A percentile compares a stretch with the other conserved stretches of the same genome.
These are phyloP conservation scores for Chrysina gloriosa DNA, from an alignment of 2,888 invertebrate genomes.

Conservation along the genomic window DNA sequence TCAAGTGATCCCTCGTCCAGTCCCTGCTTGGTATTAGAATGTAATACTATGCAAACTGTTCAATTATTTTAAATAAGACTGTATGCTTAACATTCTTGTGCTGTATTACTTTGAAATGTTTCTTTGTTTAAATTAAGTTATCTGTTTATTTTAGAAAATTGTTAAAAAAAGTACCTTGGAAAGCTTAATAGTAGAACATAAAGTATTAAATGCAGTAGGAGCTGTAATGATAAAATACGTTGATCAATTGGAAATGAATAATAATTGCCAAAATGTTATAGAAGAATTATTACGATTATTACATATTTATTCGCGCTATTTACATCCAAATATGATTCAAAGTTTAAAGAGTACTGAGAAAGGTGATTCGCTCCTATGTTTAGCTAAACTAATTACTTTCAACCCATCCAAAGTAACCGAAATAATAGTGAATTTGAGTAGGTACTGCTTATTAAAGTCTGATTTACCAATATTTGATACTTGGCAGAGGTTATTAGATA, in stretches of 20 bases:
- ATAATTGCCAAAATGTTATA: conserved; percentile 56
- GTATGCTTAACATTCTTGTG: background rate
- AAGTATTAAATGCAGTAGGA: conserved; percentile 56
- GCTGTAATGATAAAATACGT: conserved; percentile 60
- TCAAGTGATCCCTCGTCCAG: too few relatives aligned
- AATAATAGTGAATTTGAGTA: conserved; percentile 60
- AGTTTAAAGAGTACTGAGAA: conserved; percentile 57
- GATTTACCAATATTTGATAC: conserved; percentile 60
- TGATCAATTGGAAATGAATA: conserved; percentile 55
- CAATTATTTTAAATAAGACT: too few relatives aligned
- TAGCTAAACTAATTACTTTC: conserved; percentile 57
- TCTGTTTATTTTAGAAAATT: conserved; percentile 51
- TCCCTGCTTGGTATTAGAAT: too few relatives aligned
- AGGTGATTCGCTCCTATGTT: conserved; percentile 57
- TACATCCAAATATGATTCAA: conserved; percentile 55
- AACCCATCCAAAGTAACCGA: conserved; percentile 59
- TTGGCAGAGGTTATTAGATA: conserved; percentile 31
- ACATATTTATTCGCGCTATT: conserved; percentile 57
- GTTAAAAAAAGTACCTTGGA: conserved; percentile 48
- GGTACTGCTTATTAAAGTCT: conserved; percentile 55
- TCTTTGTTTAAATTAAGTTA: background rate
- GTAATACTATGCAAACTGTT: too few relatives aligned
- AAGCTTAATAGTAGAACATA: conserved; percentile 52
- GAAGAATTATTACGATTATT: conserved; percentile 58
- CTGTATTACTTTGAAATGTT: background rate